Evolutionary conservation across 2,113 vertebrate genomes (phyloP).

Genomic region (Arvicanthis niloticus): DNA sequence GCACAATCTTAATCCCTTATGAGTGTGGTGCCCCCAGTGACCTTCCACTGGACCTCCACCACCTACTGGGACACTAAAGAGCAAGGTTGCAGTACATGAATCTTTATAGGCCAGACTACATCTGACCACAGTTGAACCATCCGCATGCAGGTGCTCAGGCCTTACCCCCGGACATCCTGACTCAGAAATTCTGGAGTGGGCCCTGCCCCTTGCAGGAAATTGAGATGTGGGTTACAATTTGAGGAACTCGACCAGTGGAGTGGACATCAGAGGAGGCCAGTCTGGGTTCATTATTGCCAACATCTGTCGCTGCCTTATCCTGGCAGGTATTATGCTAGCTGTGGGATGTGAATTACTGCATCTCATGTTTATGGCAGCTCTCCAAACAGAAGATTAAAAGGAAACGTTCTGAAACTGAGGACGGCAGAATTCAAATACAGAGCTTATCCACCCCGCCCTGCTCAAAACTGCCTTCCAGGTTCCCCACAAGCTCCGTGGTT

Average conservation of each 20-base stretch:
- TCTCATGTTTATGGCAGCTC: not conserved
- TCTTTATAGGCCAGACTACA: not conserved
- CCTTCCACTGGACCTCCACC: not conserved
- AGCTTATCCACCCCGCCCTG: not conserved
- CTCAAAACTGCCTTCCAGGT: not conserved
- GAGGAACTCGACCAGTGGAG: not conserved
- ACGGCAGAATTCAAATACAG: not conserved
- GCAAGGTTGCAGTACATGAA: not conserved
- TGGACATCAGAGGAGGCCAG: not conserved
- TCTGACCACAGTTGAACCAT: not conserved
- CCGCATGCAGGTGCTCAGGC: not conserved
- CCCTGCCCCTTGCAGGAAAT: not conserved
- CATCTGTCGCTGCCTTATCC: not conserved
- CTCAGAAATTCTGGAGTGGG: not conserved
- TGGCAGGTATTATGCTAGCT: not conserved
- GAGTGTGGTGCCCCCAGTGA: not conserved
- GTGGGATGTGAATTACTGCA: no score
- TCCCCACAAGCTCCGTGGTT: not conserved
- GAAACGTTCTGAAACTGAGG: not conserved
- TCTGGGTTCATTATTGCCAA: not conserved
- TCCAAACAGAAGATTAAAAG: not conserved
- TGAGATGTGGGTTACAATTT: not conserved
- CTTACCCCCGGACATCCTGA: not conserved
- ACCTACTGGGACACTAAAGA: not conserved
- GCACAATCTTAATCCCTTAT: not conserved